Evolutionary conservation across 2,113 vertebrate species (phyloP).

Genomic region (Esox niger): DNA sequence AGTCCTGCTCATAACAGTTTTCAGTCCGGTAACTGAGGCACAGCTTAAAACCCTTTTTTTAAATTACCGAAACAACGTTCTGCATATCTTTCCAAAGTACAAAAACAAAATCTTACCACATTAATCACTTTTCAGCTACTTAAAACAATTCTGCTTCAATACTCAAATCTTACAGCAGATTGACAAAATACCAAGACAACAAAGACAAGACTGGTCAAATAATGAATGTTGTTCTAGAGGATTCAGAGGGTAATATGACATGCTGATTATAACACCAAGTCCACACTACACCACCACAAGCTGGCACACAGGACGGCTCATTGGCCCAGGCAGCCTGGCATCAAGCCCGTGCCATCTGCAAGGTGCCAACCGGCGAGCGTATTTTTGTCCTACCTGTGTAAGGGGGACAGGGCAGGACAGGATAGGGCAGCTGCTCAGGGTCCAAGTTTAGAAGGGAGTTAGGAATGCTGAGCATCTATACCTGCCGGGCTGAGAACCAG

Average conservation of each 20-base stretch:
- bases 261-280: not conserved
- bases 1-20: not conserved
- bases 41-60: not conserved
- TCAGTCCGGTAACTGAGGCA: not conserved
- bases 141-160: too few relatives aligned
- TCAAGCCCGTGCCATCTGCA: slow-evolving; percentile 36
- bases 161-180: too few relatives aligned
- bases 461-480: slow-evolving; percentile 73
- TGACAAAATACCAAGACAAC: not conserved
- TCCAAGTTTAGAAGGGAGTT: slow-evolving; percentile 37
- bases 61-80: not conserved
- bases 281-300: slow-evolving; percentile 10
- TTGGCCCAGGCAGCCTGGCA: slow-evolving; percentile 20
- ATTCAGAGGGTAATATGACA: not conserved
- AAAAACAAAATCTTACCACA: too few relatives aligned
- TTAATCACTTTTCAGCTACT: too few relatives aligned
- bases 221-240: not conserved
- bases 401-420: slow-evolving; percentile 42
- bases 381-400: slow-evolving; percentile 59
- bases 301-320: slow-evolving; percentile 18
- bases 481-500: slow-evolving; percentile 96
- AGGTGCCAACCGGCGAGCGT: slow-evolving; percentile 8
- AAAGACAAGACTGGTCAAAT: not conserved
- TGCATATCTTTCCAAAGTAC: too few relatives aligned
- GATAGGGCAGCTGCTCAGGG: slow-evolving; percentile 46